These are phyloP conservation scores for Sylvia atricapilla DNA, from an alignment of 2,113 vertebrate species.

Conservation along the genomic window DNA sequence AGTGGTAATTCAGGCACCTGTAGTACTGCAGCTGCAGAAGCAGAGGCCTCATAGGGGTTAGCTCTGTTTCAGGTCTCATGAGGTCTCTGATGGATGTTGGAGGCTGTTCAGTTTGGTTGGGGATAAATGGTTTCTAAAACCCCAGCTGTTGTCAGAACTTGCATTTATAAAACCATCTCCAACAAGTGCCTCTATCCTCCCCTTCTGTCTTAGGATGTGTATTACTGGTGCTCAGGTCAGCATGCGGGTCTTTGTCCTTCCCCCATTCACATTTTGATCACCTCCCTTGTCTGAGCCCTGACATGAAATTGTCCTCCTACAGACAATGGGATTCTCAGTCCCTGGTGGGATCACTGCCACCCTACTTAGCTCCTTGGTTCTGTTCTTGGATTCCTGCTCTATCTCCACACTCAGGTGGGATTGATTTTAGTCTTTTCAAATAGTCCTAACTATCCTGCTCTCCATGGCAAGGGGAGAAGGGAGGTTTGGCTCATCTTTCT, in stretches of 20 bases:
- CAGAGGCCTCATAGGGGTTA: not conserved
- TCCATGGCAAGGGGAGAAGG: not conserved
- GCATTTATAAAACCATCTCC: not conserved
- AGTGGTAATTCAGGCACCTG: not conserved
- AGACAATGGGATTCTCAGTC: not conserved
- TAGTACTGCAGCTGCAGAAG: not conserved
- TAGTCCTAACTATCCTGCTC: not conserved
- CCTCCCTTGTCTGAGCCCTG: not conserved
- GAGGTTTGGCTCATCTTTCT: not conserved
- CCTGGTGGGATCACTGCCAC: not conserved
- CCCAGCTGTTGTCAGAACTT: not conserved
- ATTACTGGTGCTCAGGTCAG: not conserved
- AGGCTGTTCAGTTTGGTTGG: not conserved
- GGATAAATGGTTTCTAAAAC: not conserved
- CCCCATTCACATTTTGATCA: not conserved
- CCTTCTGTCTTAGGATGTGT: not conserved
- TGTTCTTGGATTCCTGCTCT: not conserved
- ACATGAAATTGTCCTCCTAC: not conserved
- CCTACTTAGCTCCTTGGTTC: not conserved
- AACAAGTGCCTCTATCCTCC: not conserved
- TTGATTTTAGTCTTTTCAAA: not conserved
- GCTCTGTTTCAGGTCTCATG: not conserved
- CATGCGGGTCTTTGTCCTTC: not conserved
- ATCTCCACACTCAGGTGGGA: not conserved
- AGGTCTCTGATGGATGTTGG: not conserved